Evolutionary conservation across 1,140 invertebrate species (phyloP), one percentile per base, ranked within the genome.

Genomic region (Anastatus disparis): DNA sequence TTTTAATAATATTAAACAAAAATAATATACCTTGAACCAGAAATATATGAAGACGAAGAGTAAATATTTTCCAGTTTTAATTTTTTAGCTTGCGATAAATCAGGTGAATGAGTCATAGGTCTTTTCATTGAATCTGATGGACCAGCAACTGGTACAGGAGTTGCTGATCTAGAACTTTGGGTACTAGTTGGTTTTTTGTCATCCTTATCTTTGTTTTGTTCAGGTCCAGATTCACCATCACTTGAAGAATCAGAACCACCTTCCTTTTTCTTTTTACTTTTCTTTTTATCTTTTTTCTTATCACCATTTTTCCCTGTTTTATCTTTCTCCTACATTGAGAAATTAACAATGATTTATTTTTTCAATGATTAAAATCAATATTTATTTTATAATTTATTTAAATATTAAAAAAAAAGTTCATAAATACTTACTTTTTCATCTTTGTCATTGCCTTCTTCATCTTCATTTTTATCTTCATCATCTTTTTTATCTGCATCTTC

Each of bases 171-270:
- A 2, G 91, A 93, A 79, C 88, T 90, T 75, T 87, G 88, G 8
- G 79, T 81, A 56, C 81, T 85, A 62, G 84, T 85, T 20, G 84
- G 76, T 71, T 81, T 85, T 73, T 86, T 87, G 46, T 81, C 82
- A 65, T 84, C 82, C 71, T 90, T 87, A 0, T 83, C 85, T 78
- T 88, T 88, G 20, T 87, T 85, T 27, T 84, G 80, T 74, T 93
- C 92, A 1, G 88, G 87, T 77, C 92, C 92, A 0, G 91, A 89
- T 75, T 91, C 93, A 1, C 92, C 92, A 76, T 93, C 91, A 15
- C 89, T 92, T 81, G 90, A 93, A 76, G 90, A 91, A 81, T 90
- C 93, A 80, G 89, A 92, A 8, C 69, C 53, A 42, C 82, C 81
- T 7, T 84, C 82, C 15, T 81, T 85, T 40, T 78, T 76, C 56